phyloP scores from a whole-genome alignment of 2,113 vertebrate genomes.

The Cyprinodon tularosa region DNA sequence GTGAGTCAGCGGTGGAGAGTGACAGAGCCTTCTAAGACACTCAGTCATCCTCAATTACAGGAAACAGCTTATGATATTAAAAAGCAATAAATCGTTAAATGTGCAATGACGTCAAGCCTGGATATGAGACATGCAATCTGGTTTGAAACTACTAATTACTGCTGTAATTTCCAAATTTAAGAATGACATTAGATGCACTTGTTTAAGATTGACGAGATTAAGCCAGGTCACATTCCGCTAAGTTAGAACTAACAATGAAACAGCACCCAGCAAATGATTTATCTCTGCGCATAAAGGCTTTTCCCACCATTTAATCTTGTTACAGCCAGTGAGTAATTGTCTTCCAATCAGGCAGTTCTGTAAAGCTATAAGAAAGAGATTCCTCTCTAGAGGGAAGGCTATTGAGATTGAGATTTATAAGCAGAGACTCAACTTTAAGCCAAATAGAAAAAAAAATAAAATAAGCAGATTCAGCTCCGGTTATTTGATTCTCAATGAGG shows the following conservation, averaged over 20 bases:
- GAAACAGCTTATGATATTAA: conserved; percentile 29
- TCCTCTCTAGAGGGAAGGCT: conserved; percentile 15
- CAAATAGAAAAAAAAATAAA: conserved; percentile 30
- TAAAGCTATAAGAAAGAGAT: conserved; percentile 30
- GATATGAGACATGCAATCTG: conserved; percentile 14
- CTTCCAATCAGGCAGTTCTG: conserved; percentile 6
- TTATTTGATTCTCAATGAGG: conserved; percentile 42
- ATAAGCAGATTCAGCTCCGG: conserved; percentile 56
- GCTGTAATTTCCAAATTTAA: conserved; percentile 17
- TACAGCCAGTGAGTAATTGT: background rate
- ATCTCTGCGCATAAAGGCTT: background rate
- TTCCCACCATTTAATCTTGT: background rate
- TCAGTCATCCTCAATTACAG: conserved; percentile 34
- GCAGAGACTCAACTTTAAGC: conserved; percentile 38
- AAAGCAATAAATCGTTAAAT: conserved; percentile 21
- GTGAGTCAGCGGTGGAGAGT: conserved; percentile 7
- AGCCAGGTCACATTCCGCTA: background rate
- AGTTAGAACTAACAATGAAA: background rate
- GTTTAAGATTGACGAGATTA: background rate
- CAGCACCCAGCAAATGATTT: background rate
- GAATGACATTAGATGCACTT: background rate
- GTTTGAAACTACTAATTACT: conserved; percentile 19
- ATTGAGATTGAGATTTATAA: conserved; percentile 46
- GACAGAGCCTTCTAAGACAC: conserved; percentile 19
- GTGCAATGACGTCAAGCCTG: conserved; percentile 17